These are phyloP conservation scores for Sminthurinus aureus DNA, from an alignment of 2,888 invertebrate genomes.

Conservation along the genomic window DNA sequence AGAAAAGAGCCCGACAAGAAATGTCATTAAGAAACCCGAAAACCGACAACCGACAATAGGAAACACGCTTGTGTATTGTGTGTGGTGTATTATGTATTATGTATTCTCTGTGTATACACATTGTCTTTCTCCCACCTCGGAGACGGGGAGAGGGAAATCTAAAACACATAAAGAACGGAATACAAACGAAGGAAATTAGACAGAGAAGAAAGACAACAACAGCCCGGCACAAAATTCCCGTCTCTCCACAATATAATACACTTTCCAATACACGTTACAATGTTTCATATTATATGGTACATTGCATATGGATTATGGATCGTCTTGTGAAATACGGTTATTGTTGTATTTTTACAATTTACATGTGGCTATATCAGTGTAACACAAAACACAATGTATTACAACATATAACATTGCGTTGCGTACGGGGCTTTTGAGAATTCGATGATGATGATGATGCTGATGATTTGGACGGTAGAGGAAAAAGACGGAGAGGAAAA, in stretches of 20 bases:
- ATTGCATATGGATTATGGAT: too few relatives aligned
- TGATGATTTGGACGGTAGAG: slow-evolving; percentile 3
- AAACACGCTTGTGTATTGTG: not conserved
- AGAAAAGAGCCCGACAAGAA: not conserved
- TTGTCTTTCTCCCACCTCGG: not conserved
- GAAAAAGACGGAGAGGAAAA: not conserved
- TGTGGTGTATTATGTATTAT: not conserved
- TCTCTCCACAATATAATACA: too few relatives aligned
- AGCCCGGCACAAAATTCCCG: not conserved
- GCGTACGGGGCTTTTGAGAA: not conserved
- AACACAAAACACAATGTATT: too few relatives aligned
- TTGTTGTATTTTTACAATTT: too few relatives aligned
- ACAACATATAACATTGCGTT: too few relatives aligned
- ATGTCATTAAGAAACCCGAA: not conserved
- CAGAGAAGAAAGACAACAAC: not conserved
- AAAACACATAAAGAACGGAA: not conserved
- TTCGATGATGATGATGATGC: not conserved
- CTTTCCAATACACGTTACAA: too few relatives aligned
- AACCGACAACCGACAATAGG: not conserved
- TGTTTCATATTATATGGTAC: too few relatives aligned
- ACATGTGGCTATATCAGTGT: too few relatives aligned
- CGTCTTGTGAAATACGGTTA: too few relatives aligned
- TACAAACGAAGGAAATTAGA: slow-evolving; percentile 18
- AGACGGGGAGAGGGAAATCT: not conserved
- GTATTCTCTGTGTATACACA: not conserved